A percentile compares a stretch with the other conserved stretches of the same genome.
These are phyloP conservation scores for Odocoileus hemionus DNA, from an alignment of 2,113 vertebrate genomes.

Conservation along the genomic window DNA sequence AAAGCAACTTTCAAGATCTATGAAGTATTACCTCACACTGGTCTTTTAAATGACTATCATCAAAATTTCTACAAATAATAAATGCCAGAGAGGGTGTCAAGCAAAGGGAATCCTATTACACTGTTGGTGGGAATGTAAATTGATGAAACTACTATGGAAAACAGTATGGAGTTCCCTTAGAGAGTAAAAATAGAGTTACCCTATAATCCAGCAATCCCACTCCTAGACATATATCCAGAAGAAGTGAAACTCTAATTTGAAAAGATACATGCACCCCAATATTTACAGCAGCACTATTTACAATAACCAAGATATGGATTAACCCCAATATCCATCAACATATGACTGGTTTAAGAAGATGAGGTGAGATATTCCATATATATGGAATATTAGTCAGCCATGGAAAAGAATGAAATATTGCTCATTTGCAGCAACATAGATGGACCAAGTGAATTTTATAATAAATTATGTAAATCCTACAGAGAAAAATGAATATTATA, in stretches of 20 bases:
- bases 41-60: neutral
- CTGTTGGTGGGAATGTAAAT: neutral
- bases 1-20: neutral
- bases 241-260: neutral
- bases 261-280: neutral
- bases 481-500: neutral
- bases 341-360: neutral
- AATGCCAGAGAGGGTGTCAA: neutral
- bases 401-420: neutral
- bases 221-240: neutral
- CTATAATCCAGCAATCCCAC: neutral
- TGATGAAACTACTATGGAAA: neutral
- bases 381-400: neutral
- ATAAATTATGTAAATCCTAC: neutral
- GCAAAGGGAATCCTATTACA: neutral
- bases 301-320: neutral
- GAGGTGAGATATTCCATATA: accelerated
- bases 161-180: neutral
- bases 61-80: neutral
- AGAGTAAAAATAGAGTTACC: neutral
- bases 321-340: neutral
- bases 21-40: neutral
- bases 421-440: neutral
- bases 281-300: neutral
- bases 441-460: neutral